Evolutionary conservation across 1,140 invertebrate genomes (phyloP), one percentile per base, ranked within the genome.

Genomic region (Musca vetustissima): DNA sequence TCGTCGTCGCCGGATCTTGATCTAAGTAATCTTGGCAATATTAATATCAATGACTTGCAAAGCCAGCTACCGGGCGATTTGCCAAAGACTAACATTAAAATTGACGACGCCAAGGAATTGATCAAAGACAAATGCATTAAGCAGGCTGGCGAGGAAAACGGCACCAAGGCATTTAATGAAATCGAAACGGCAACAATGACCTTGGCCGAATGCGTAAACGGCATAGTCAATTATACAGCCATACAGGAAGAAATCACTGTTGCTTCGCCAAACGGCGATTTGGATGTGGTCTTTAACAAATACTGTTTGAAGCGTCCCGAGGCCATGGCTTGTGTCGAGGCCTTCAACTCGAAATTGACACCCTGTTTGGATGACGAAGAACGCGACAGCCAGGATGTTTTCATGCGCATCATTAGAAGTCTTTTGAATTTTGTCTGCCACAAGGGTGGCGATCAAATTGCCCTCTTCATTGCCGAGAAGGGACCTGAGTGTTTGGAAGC

Each of bases 371-470:
- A 86, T 1, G 73, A 83, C 1, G 81, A 86, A 6, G 91, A 93
- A 75, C 73, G 72, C 25, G 69, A 79, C 13, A 73, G 75, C 14
- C 71, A 76, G 32, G 70, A 74, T 49, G 86, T 88, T 1, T 76
- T 91, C 1, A 80, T 87, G 65, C 90, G 89, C 70, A 87, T 93
- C 19, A 86, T 91, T 0, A 85, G 90, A 21, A 88, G 90, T 64
- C 75, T 93, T 0, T 78, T 90, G 0, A 86, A 89, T 64, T 94
- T 93, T 74, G 83, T 90, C 6, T 93, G 92, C 74, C 88, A 85
- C 73, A 93, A 92, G 74, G 91, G 93, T 73, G 92, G 92, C 8
- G 92, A 94, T 75, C 87, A 91, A 70, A 91, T 93, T 76, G 92
- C 92, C 13, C 83, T 93, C 71, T 93, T 93, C 73, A 91, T 93